These are phyloP conservation scores for Chloroceryle amazona DNA, from an alignment of 2,797 vertebrate species.

Conservation along the genomic window DNA sequence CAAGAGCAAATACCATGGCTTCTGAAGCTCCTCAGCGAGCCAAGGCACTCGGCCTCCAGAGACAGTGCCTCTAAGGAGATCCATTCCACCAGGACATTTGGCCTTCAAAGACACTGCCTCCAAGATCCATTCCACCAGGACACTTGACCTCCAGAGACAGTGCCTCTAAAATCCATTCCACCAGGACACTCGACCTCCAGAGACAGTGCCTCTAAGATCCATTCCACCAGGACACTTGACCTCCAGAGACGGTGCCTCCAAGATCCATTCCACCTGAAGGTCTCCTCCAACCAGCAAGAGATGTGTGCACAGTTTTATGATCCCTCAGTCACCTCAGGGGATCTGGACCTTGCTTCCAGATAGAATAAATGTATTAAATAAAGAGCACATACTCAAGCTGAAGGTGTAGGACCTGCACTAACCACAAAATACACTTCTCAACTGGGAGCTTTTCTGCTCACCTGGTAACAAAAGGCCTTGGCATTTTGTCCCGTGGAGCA, in stretches of 20 bases:
- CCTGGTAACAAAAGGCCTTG: not conserved
- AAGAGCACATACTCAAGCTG: not conserved
- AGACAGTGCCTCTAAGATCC: too few relatives aligned
- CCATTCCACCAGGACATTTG: too few relatives aligned
- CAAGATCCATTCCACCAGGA: too few relatives aligned
- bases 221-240: too few relatives aligned
- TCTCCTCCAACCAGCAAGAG: not conserved
- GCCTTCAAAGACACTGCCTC: too few relatives aligned
- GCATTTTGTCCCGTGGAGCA: not conserved
- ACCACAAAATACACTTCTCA: not conserved
- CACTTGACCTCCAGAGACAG: too few relatives aligned
- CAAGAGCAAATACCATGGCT: fast-evolving
- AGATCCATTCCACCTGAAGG: too few relatives aligned
- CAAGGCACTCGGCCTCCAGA: too few relatives aligned
- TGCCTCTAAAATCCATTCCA: too few relatives aligned
- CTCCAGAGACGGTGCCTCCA: too few relatives aligned
- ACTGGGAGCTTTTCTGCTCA: not conserved
- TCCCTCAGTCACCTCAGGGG: not conserved
- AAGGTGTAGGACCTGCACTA: not conserved
- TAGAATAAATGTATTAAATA: fast-evolving
- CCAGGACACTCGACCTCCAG: too few relatives aligned
- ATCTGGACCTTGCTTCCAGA: not conserved
- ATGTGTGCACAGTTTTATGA: not conserved
- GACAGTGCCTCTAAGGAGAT: too few relatives aligned
- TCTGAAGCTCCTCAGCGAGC: not conserved